Base-by-base conservation (phyloP, 2,888 invertebrate genomes). In the Cepaea hortensis region DNA sequence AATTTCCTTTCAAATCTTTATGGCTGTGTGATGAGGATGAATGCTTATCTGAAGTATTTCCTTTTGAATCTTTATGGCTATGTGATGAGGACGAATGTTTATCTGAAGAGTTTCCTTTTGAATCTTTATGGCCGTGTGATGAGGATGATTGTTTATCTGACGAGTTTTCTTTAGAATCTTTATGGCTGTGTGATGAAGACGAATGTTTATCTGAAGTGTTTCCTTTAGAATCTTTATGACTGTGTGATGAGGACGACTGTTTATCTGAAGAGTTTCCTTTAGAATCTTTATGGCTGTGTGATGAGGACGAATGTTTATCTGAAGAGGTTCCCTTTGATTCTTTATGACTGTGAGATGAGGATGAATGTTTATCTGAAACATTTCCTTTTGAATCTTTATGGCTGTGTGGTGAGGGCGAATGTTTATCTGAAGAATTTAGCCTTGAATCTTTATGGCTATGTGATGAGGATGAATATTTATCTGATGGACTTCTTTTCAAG, bases 291-390 rank as follows among this genome's bases (percentile, higher is more conserved):
- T 83, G 83, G 18, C 20, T 48, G 35, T 73, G 61, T 35, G 62
- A 73, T 35, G 84, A 84, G 46, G 76, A 84, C 35, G 62, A n/a
- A 65, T 77, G 46, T 20, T 84, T 65, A 65, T 76, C 76, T 68
- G 81, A 75, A 75, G 75, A 5, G 5, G 6, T 75, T 75, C 4
- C 15, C 18, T 75, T 46, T 48, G 46, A 55, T 9, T 55, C 7
- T 55, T 55, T 55, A 48, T 83, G 83, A 20, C 20, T 48, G 35
- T 73, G 61, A 35, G 62, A 73, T 20, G 77, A 84, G 46, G 76
- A 84, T 35, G 76, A n/a, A 65, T 77, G 46, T 20, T 84, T 65
- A 65, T 76, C 76, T 68, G 81, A 75, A 75, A 48, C 1, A 15
- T 15, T 75, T 75, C 4, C 15, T 18, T 75, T 46, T 48, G 46